Evolutionary conservation across 2,888 invertebrate genomes (phyloP).

Genomic region (Pristionchus exspectatus): DNA sequence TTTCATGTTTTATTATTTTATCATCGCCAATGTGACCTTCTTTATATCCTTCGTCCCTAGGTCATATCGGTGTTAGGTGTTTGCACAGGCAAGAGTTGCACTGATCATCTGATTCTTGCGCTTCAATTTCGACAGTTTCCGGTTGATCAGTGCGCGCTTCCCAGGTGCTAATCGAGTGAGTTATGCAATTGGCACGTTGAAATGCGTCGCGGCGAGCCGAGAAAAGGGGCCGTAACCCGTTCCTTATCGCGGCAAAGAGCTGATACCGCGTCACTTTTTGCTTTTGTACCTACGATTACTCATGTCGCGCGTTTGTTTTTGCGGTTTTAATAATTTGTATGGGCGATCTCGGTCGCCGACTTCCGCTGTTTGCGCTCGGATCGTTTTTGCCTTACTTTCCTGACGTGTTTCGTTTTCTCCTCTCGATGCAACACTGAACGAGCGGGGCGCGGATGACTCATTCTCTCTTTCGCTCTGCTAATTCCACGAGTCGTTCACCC

Average conservation of each 20-base stretch:
- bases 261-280: conserved; percentile 36
- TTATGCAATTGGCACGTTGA: conserved; percentile 32
- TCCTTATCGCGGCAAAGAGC: conserved; percentile 27
- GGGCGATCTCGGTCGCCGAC: not conserved
- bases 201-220: not conserved
- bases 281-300: not conserved
- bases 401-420: not conserved
- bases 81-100: not conserved
- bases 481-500: conserved; percentile 28
- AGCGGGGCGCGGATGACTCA: not conserved
- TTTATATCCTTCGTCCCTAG: not conserved
- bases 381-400: conserved; percentile 27
- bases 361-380: conserved; percentile 22
- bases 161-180: not conserved
- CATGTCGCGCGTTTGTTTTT: not conserved
- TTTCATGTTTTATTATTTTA: not conserved
- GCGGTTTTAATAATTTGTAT: not conserved
- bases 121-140: not conserved
- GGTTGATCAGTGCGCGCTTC: conserved; percentile 25
- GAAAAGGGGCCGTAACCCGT: not conserved
- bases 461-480: conserved; percentile 1
- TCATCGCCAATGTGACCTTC: not conserved
- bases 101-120: not conserved
- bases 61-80: not conserved
- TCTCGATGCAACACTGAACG: conserved; percentile 39